A percentile compares a stretch with the other conserved stretches of the same genome.
Evolutionary conservation across 2,888 invertebrate species (phyloP).

Genomic region (Trilocha varians): DNA sequence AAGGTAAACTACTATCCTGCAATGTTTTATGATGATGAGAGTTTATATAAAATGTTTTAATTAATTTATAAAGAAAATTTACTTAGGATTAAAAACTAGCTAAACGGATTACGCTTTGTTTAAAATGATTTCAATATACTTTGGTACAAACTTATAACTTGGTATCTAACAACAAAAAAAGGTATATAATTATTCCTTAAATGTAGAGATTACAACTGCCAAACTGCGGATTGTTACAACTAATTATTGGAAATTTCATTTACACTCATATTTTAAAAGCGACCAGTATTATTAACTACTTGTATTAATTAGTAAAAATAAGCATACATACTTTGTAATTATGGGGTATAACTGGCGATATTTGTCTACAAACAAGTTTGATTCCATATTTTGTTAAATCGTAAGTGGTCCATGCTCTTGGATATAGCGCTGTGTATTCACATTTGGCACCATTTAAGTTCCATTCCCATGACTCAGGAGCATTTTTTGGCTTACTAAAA

Average conservation of each 20-base stretch:
- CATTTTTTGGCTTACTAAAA: slow-evolving; percentile 75
- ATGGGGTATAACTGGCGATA: slow-evolving; percentile 94
- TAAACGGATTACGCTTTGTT: too few species aligned
- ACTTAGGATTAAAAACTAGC: too few species aligned
- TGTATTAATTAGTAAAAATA: neutral
- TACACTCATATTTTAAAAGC: neutral
- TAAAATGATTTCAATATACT: too few species aligned
- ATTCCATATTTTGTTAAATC: slow-evolving; percentile 86
- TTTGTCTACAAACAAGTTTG: slow-evolving; percentile 86
- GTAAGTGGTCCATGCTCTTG: slow-evolving; percentile 93
- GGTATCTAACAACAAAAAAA: too few species aligned
- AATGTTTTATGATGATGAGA: slow-evolving; percentile 24
- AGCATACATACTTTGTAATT: slow-evolving; percentile 83
- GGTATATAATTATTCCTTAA: too few species aligned
- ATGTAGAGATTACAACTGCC: too few species aligned
- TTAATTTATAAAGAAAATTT: too few species aligned
- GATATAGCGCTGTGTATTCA: slow-evolving; percentile 89
- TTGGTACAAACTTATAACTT: too few species aligned
- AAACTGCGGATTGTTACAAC: too few species aligned
- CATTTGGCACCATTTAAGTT: slow-evolving; percentile 79
- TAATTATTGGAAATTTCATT: too few species aligned
- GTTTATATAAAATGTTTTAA: neutral
- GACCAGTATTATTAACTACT: neutral
- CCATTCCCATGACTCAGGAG: slow-evolving; percentile 80
- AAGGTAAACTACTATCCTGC: slow-evolving; percentile 90